Evolutionary conservation across 2,888 invertebrate species (phyloP), one percentile per base, ranked within the genome.

Genomic region (Octodonta nipae): DNA sequence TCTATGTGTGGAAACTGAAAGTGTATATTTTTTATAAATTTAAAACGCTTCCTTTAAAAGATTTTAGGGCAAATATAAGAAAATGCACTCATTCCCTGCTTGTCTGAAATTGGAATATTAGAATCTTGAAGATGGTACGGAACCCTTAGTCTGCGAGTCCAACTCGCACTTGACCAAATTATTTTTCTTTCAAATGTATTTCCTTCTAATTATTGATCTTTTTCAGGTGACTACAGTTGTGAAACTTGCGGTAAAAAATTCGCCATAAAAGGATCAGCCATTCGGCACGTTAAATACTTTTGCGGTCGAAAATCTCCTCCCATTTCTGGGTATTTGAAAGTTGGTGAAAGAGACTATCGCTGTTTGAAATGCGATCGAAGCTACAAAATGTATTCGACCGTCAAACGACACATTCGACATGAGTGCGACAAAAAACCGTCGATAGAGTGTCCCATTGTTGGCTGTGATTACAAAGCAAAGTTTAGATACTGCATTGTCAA

Each of bases 371-470:
- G 42, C 17, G 20, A 44, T 12, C 41, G 45, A 26, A 40, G 35
- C n/a, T 52, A 52, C 38, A 52, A 50, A 32, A 42, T 46, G 5
- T 51, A 40, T 28, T 45, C 42, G 29, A 51, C 52, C 1, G 30
- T 52, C 36, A 51, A 47, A 32, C 33, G 55, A 13, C 55, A 55
- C 37, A 35, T 51, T 15, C 45, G 50, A 6, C 52, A 51, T 30
- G 52, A 52, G 30, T 55, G 55, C 26, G 48, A 50, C 3, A 54
- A 55, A 34, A 34, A 41, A 14, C 47, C 52, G 7, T 46, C 41
- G 5, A 45, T 54, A 5, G 33, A 41, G 10, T 55, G 55, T 40
- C 52, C 54, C 0, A 43, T 54, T n/a, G n/a, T 43, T 1, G 38
- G 42, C 5, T 55, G 55, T 28, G 24, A 13, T 1, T 55, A 54